Evolutionary conservation across 2,113 vertebrate species (phyloP).

Genomic region (Nipponia nippon): DNA sequence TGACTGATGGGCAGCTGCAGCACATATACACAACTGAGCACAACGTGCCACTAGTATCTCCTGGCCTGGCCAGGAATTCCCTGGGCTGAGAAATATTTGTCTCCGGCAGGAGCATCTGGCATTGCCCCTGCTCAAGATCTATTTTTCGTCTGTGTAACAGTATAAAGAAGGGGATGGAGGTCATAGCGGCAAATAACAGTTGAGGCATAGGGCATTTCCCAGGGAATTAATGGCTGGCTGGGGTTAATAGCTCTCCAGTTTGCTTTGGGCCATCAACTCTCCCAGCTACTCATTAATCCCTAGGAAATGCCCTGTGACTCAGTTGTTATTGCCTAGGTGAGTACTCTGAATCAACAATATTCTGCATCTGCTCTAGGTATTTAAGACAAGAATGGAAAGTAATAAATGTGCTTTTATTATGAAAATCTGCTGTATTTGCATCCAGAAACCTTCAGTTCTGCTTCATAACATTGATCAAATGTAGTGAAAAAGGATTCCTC

Average conservation of each 20-base stretch:
- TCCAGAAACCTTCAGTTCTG: neutral
- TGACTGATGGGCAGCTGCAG: neutral
- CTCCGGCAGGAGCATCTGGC: neutral
- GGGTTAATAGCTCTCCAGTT: neutral
- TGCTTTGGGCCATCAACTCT: neutral
- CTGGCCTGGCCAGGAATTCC: neutral
- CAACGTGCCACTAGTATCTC: fast-evolving
- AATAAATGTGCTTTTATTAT: neutral
- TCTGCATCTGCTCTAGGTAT: neutral
- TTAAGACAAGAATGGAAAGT: neutral
- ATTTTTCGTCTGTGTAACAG: neutral
- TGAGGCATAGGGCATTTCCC: neutral
- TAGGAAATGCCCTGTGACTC: neutral
- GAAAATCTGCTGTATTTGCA: neutral
- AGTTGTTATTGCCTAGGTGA: neutral
- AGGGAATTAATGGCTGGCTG: neutral
- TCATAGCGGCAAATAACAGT: neutral
- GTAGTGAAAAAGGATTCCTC: neutral
- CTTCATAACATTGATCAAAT: neutral
- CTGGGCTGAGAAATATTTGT: neutral
- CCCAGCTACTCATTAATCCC: neutral
- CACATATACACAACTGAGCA: neutral
- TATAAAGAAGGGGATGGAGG: neutral
- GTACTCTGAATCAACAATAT: neutral
- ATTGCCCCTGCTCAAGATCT: neutral